These are phyloP conservation scores for Oreonectes daqikongensis DNA, from an alignment of 2,797 vertebrate species.

Conservation along the genomic window DNA sequence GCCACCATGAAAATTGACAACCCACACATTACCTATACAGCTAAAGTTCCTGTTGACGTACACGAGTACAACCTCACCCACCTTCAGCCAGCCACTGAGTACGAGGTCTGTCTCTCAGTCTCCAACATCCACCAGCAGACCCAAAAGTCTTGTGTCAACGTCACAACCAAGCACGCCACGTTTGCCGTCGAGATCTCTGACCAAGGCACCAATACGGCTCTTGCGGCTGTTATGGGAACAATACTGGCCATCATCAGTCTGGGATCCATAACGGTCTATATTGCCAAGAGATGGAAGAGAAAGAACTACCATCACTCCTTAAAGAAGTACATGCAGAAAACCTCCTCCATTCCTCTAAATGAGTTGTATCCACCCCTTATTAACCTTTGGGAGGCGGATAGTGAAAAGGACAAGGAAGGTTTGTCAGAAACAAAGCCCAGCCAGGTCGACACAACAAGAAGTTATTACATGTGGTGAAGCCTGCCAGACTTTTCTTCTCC, in stretches of 20 bases:
- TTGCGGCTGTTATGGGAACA: conserved; percentile 91
- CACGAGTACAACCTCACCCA: conserved; percentile 97
- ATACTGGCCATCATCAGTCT: conserved; percentile 90
- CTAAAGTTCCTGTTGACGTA: conserved; percentile 92
- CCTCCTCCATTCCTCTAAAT: conserved; percentile 94
- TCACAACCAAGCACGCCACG: conserved; percentile 88
- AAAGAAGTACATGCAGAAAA: conserved; percentile 99
- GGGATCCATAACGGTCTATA: conserved; percentile 83
- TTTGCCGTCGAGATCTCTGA: conserved; percentile 87
- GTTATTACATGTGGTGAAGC: conserved; percentile 98
- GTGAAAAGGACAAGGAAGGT: conserved; percentile 94
- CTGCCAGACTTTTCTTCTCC: conserved; percentile 61
- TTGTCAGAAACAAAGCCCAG: conserved; percentile 87
- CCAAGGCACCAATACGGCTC: conserved; percentile 88
- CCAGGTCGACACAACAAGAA: conserved; percentile 97
- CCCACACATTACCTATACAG: conserved; percentile 95
- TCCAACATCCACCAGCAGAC: conserved; percentile 91
- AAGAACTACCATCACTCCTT: conserved; percentile 97
- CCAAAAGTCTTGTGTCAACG: conserved; percentile 92
- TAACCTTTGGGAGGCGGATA: conserved; percentile 96
- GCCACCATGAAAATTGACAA: conserved; percentile 98
- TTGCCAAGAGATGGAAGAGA: conserved; percentile 92
- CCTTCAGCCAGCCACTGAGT: conserved; percentile 92
- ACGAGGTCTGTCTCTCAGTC: conserved; percentile 94
- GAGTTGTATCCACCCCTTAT: conserved; percentile 98